phyloP scores from a whole-genome alignment of 2,888 invertebrate genomes.

The Eupelmus urozonus region DNA sequence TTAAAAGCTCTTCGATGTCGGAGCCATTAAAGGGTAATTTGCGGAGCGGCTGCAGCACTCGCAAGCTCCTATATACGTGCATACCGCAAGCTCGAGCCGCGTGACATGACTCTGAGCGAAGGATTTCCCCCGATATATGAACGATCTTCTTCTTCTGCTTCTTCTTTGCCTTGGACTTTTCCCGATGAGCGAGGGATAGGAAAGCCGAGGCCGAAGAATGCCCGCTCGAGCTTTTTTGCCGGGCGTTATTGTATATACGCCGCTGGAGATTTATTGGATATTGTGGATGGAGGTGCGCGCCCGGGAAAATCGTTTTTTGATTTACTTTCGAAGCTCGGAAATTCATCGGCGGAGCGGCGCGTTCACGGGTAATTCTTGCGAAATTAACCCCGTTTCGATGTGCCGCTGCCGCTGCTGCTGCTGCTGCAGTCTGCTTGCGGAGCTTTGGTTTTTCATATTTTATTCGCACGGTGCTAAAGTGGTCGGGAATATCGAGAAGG shows the following conservation, averaged over 20 bases:
- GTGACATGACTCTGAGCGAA: conserved; percentile 16
- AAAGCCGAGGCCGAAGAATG: conserved; percentile 5
- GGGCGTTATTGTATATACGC: conserved; percentile 1
- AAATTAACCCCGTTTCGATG: neutral
- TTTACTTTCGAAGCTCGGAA: conserved; percentile 10
- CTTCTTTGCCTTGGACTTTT: neutral
- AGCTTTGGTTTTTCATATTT: no score
- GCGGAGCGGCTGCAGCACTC: conserved; percentile 10
- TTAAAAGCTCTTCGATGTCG: conserved; percentile 51
- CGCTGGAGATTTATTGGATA: conserved; percentile 43
- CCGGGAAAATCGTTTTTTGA: conserved; percentile 42
- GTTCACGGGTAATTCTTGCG: neutral
- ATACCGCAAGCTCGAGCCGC: no score
- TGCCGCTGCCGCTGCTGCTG: no score
- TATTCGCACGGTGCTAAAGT: no score
- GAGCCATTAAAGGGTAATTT: conserved; percentile 53
- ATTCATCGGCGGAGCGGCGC: neutral
- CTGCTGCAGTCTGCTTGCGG: no score
- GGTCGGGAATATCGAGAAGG: no score
- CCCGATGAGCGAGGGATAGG: neutral
- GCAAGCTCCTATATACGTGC: neutral
- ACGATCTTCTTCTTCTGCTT: conserved; percentile 15
- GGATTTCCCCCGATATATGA: conserved; percentile 48
- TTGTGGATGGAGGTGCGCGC: conserved; percentile 31
- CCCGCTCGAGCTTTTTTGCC: no score